Evolutionary conservation across 2,113 vertebrate genomes (phyloP).

Genomic region (Dasyornis broadbenti): DNA sequence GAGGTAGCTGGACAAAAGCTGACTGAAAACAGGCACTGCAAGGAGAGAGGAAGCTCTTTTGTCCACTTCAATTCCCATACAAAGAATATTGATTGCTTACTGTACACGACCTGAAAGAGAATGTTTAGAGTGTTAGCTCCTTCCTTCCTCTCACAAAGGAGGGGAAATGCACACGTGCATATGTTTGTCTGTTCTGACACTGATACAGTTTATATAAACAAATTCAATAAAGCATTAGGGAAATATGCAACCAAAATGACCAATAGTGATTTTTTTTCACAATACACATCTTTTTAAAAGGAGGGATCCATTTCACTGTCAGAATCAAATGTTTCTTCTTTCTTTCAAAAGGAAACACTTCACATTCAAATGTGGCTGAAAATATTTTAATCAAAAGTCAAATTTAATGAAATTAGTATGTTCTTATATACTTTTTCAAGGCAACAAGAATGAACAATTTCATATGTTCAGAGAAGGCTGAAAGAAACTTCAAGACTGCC

Average conservation of each 20-base stretch:
- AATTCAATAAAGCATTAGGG: neutral
- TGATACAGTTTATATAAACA: neutral
- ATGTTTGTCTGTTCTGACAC: neutral
- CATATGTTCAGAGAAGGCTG: neutral
- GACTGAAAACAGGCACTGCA: conserved; percentile 85
- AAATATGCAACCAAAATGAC: neutral
- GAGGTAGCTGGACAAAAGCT: conserved; percentile 80
- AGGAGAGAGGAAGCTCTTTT: conserved; percentile 77
- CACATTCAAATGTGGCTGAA: neutral
- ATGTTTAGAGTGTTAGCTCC: neutral
- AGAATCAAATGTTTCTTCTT: neutral
- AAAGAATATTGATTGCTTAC: conserved; percentile 87
- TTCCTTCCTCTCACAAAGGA: neutral
- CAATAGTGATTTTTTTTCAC: neutral
- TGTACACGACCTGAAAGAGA: conserved; percentile 78
- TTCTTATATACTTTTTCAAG: neutral
- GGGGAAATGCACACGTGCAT: neutral
- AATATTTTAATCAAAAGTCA: neutral
- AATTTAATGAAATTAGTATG: neutral
- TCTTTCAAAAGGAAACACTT: neutral
- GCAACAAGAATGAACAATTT: neutral
- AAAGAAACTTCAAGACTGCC: neutral
- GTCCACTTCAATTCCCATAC: conserved; percentile 92
- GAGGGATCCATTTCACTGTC: neutral
- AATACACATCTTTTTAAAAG: neutral